Evolutionary conservation across 2,113 vertebrate genomes (phyloP).

Genomic region (Hypocryptadius cinnamomeus): DNA sequence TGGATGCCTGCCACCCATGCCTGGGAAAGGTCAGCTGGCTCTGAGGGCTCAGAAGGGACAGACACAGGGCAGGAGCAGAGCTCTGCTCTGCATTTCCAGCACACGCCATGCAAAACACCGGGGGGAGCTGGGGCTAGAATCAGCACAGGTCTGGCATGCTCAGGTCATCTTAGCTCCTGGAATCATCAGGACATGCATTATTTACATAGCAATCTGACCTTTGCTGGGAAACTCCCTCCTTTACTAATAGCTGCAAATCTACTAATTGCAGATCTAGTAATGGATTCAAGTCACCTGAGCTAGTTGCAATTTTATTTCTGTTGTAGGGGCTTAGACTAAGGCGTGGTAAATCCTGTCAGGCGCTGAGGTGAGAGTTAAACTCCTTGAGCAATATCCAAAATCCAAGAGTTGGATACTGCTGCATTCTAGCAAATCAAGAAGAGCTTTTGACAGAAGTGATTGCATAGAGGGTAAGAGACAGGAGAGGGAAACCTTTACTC

Average conservation of each 20-base stretch:
- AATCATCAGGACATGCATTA: background rate
- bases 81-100: background rate
- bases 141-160: background rate
- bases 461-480: background rate
- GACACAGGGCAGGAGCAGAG: background rate
- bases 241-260: background rate
- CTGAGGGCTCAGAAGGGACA: background rate
- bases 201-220: background rate
- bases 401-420: background rate
- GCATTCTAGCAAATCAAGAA: background rate
- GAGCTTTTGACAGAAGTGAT: background rate
- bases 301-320: background rate
- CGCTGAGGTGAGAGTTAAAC: background rate
- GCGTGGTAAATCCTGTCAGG: background rate
- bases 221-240: background rate
- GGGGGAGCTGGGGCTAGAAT: background rate
- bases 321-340: background rate
- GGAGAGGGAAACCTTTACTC: background rate
- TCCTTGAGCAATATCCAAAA: background rate
- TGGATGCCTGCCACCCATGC: background rate
- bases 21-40: background rate
- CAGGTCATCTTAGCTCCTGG: fast-evolving
- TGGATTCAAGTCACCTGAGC: background rate
- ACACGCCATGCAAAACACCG: fast-evolving
- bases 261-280: background rate